Percentiles rank a stretch among this genome's conserved stretches.
phyloP scores from a whole-genome alignment of 2,113 vertebrate genomes.

The Narcine bancroftii region DNA sequence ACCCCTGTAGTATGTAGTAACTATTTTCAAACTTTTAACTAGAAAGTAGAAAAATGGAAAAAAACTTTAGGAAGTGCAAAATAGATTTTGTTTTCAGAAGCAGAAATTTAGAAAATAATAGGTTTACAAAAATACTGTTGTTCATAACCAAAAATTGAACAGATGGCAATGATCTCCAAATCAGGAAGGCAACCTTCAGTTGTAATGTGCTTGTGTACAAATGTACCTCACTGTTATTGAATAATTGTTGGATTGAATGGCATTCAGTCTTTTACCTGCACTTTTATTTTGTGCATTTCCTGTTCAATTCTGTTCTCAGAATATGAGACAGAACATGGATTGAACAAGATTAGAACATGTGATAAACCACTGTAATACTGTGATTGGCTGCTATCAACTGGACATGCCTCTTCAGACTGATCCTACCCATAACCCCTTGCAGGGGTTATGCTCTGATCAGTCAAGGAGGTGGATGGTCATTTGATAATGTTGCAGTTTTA shows the following conservation, averaged over 20 bases:
- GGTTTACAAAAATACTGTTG: background rate
- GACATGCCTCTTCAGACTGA: too few species aligned
- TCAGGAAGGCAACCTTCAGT: background rate
- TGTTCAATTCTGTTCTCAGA: background rate
- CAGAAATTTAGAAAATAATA: slow-evolving; percentile 11
- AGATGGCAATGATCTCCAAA: slow-evolving; percentile 6
- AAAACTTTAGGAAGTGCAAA: background rate
- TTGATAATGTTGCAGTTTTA: too few species aligned
- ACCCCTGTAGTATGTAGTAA: background rate
- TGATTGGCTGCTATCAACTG: too few species aligned
- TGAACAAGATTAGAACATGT: background rate
- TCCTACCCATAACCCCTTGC: too few species aligned
- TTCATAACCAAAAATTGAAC: slow-evolving; percentile 3
- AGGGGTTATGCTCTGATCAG: too few species aligned
- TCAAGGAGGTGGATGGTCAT: too few species aligned
- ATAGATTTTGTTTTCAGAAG: background rate
- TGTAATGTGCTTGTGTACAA: background rate
- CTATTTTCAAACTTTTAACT: background rate
- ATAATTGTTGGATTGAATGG: slow-evolving; percentile 16
- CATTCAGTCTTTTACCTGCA: background rate
- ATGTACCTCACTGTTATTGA: slow-evolving; percentile 9
- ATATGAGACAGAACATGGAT: background rate
- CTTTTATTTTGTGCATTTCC: slow-evolving; percentile 23
- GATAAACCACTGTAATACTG: too few species aligned
- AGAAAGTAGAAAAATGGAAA: background rate